A percentile compares a stretch with the other conserved stretches of the same genome.
Conservation (phyloP, 2,797 vertebrate genomes). For the Euphonia xanthogaster region DNA sequence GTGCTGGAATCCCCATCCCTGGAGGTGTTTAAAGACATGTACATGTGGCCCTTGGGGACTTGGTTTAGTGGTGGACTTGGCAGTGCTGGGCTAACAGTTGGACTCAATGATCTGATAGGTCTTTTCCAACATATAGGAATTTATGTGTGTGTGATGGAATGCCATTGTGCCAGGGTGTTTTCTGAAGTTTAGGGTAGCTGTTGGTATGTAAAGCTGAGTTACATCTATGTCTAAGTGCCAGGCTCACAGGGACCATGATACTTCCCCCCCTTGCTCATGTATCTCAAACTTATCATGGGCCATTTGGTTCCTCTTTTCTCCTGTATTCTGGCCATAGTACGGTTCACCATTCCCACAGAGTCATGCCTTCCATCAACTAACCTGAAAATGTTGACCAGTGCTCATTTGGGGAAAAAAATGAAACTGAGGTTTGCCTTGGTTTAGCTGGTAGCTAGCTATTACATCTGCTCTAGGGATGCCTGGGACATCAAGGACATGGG, state of each 20-base stretch:
- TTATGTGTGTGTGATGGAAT: rapidly evolving
- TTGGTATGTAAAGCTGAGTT: not conserved
- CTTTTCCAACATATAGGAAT: not conserved
- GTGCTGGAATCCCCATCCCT: not conserved
- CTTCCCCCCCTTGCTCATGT: rapidly evolving
- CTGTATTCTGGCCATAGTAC: not conserved
- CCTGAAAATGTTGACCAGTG: not conserved
- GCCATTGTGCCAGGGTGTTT: not conserved
- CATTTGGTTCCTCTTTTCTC: not conserved
- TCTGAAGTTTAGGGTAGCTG: not conserved
- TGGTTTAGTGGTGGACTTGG: not conserved
- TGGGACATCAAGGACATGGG: not conserved
- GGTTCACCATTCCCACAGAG: not conserved
- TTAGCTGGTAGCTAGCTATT: not conserved
- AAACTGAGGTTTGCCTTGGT: not conserved
- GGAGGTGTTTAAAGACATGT: not conserved
- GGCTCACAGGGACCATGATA: not conserved
- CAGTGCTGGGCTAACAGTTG: not conserved
- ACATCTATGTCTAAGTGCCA: not conserved
- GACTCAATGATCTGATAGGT: not conserved
- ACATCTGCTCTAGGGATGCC: not conserved
- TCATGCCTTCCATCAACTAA: not conserved
- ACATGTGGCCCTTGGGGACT: too few relatives aligned
- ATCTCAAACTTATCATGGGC: not conserved
- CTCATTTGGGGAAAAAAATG: not conserved